phyloP scores from a whole-genome alignment of 2,113 vertebrate genomes.

The Colaptes auratus region DNA sequence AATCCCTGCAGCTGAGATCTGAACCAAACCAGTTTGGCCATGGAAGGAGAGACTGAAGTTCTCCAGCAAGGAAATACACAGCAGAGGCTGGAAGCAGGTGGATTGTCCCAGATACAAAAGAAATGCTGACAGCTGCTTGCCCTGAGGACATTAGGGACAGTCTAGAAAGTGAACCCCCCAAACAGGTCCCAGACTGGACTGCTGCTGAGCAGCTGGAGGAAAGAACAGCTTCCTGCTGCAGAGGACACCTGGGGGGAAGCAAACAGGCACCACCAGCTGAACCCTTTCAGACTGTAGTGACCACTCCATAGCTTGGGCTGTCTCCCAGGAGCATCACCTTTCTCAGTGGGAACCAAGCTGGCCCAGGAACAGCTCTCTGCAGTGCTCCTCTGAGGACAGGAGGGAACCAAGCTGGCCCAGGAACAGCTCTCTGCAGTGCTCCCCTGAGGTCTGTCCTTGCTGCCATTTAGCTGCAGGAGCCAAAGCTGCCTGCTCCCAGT shows the following conservation, averaged over 20 bases:
- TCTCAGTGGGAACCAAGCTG: not conserved
- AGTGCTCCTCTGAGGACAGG: too few relatives aligned
- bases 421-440: not conserved
- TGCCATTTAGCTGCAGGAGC: not conserved
- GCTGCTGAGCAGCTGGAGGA: not conserved
- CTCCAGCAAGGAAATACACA: not conserved
- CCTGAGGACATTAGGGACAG: rapidly evolving
- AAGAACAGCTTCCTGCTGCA: not conserved
- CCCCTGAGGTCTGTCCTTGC: not conserved
- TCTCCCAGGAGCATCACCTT: not conserved
- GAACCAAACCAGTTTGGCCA: not conserved
- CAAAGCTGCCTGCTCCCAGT: not conserved
- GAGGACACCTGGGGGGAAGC: not conserved
- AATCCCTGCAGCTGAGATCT: not conserved
- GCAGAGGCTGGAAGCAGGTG: not conserved
- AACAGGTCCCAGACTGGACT: not conserved
- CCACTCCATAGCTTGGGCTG: not conserved
- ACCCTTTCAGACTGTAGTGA: not conserved
- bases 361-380: too few relatives aligned
- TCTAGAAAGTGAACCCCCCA: not conserved
- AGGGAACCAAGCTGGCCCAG: not conserved
- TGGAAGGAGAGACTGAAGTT: not conserved
- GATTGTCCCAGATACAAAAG: not conserved
- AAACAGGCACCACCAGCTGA: not conserved
- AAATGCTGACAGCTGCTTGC: not conserved